Evolutionary conservation across 2,888 invertebrate species (phyloP).

Genomic region (Scrobipalpa atriplicella): DNA sequence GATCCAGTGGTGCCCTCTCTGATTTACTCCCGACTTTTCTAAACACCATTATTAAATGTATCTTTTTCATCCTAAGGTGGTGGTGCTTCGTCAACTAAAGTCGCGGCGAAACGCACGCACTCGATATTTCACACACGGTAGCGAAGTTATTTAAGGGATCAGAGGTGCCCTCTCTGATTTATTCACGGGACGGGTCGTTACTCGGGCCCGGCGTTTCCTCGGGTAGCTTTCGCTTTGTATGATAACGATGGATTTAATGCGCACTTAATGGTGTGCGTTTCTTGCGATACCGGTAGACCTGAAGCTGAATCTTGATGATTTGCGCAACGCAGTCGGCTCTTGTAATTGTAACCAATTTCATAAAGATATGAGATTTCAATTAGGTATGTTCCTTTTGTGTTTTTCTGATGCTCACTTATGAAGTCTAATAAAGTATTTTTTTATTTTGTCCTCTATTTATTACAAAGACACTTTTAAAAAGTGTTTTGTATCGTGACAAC

Average conservation of each 20-base stretch:
- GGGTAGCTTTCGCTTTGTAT: constrained; percentile 35
- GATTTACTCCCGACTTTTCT: constrained; percentile 61
- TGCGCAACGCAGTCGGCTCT: background rate
- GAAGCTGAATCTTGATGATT: constrained; percentile 2
- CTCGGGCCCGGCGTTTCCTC: constrained; percentile 37
- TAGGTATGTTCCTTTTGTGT: no score
- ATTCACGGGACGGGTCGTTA: constrained; percentile 65
- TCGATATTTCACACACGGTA: constrained; percentile 78
- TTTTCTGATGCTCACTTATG: no score
- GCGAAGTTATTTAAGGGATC: constrained; percentile 79
- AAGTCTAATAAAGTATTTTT: no score
- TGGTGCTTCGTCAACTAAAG: constrained; percentile 30
- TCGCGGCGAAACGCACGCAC: no score
- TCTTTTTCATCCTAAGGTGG: background rate
- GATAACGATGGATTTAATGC: constrained; percentile 34
- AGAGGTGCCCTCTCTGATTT: constrained; percentile 74
- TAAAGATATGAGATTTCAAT: no score
- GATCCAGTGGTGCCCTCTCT: constrained; percentile 73
- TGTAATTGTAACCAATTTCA: background rate
- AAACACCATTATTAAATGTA: no score
- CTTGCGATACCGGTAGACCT: constrained; percentile 4
- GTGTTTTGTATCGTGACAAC: no score
- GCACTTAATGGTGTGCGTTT: constrained; percentile 36
- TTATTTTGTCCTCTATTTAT: no score
- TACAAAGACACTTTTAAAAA: no score